phyloP scores from a whole-genome alignment of 2,797 vertebrate genomes.

The Anniella stebbinsi region DNA sequence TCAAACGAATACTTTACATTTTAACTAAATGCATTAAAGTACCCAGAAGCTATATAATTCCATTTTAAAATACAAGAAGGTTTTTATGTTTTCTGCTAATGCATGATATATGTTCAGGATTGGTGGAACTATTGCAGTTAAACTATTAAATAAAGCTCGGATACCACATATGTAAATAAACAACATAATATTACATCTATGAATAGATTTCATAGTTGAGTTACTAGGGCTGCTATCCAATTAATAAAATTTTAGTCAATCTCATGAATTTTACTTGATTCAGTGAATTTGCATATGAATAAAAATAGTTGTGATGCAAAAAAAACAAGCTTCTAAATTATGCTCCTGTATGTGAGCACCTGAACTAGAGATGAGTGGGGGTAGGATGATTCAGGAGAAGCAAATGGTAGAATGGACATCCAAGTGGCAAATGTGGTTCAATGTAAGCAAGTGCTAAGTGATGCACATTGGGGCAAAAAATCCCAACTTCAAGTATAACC shows the following conservation, averaged over 20 bases:
- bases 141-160: background rate
- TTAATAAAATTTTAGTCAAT: background rate
- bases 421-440: no score
- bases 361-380: no score
- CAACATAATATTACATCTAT: background rate
- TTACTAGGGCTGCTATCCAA: background rate
- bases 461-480: no score
- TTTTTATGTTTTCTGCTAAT: background rate
- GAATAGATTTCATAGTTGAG: background rate
- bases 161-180: background rate
- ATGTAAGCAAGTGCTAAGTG: no score
- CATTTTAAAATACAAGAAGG: background rate
- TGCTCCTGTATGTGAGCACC: background rate
- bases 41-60: background rate
- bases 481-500: no score
- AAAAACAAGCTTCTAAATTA: no score
- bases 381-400: no score
- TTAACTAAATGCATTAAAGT: no score
- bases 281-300: background rate
- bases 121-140: background rate
- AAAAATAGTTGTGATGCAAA: no score
- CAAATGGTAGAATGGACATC: no score
- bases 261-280: background rate
- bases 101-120: no score
- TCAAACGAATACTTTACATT: no score